These are phyloP conservation scores for Rhadina sibilatrix DNA, from an alignment of 2,113 vertebrate species.

Conservation along the genomic window DNA sequence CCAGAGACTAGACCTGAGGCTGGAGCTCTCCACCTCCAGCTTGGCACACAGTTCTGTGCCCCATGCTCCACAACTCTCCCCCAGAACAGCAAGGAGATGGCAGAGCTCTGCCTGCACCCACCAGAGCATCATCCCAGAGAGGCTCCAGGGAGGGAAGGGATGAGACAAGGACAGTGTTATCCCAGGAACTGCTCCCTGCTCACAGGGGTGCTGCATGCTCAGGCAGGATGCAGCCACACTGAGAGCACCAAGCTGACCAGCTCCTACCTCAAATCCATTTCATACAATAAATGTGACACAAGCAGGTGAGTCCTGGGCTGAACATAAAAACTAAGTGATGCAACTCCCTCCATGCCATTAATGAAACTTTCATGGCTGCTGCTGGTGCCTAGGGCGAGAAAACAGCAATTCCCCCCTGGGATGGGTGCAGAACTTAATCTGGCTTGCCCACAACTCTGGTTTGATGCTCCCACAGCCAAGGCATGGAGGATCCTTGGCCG, in stretches of 20 bases:
- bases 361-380: background rate
- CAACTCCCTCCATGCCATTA: background rate
- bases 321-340: background rate
- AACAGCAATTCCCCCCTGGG: background rate
- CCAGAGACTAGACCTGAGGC: background rate
- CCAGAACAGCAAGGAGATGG: background rate
- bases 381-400: background rate
- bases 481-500: background rate
- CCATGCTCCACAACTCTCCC: background rate
- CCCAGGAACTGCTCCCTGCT: background rate
- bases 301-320: background rate
- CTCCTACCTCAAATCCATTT: background rate
- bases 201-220: background rate
- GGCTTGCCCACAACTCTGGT: background rate
- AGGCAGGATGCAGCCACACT: background rate
- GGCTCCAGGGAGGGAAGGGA: background rate
- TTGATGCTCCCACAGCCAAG: background rate
- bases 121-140: background rate
- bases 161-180: rapidly evolving
- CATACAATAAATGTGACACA: background rate
- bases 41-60: background rate
- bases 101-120: background rate
- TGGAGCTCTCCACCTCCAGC: background rate
- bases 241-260: background rate
- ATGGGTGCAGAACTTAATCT: background rate